Conservation (phyloP, 2,797 vertebrate species). For the Gouania willdenowi region DNA sequence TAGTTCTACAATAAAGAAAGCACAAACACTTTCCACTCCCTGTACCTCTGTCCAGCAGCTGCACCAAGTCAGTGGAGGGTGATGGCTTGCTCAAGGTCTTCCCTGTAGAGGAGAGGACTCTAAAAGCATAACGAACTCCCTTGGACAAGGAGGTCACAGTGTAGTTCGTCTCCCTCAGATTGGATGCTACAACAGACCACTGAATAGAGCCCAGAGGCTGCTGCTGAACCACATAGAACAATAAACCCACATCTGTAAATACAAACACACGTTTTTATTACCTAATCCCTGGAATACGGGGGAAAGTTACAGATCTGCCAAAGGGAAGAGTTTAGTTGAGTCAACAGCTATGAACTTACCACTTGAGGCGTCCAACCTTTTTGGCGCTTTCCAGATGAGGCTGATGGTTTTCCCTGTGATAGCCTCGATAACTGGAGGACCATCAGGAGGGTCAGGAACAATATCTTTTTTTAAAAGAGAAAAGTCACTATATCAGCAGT, state of each 20-base stretch:
- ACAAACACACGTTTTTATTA: too few relatives aligned
- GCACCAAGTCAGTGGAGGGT: constrained; percentile 76
- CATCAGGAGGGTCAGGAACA: constrained; percentile 87
- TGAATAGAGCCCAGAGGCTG: constrained; percentile 87
- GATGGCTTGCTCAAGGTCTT: constrained; percentile 90
- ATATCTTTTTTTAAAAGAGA: constrained; percentile 76
- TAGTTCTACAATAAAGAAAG: too few relatives aligned
- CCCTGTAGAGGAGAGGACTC: constrained; percentile 83
- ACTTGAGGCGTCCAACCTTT: constrained; percentile 82
- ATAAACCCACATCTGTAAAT: constrained; percentile 73
- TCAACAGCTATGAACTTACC: too few relatives aligned
- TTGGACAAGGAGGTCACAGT: constrained; percentile 80
- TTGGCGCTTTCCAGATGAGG: constrained; percentile 88
- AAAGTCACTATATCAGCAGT: too few relatives aligned
- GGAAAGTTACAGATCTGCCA: too few relatives aligned
- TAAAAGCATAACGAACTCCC: constrained; percentile 85
- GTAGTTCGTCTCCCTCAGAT: constrained; percentile 79
- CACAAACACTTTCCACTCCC: not conserved
- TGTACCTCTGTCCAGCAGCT: constrained; percentile 84
- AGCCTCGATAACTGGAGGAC: constrained; percentile 79
- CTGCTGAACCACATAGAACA: constrained; percentile 89
- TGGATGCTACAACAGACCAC: constrained; percentile 81
- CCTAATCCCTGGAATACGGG: not conserved
- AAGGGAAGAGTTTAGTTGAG: too few relatives aligned
- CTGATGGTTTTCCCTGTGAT: constrained; percentile 87